Conservation (phyloP, 2,888 invertebrate genomes). For the Plusia festucae region DNA sequence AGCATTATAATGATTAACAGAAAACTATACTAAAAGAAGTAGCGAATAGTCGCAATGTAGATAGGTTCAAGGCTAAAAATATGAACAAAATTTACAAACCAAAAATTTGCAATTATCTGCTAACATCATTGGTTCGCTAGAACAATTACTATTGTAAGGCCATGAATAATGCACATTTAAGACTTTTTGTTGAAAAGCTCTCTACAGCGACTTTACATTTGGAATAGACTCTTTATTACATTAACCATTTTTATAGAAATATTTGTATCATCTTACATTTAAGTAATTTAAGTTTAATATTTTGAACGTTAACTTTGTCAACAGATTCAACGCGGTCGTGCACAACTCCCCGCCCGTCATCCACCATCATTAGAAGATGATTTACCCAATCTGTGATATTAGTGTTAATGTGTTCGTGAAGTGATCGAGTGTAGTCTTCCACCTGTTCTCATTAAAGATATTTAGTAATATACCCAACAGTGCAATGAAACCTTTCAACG, state of each 20-base stretch:
- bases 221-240: not conserved
- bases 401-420: constrained; percentile 73
- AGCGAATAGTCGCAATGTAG: not conserved
- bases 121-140: not conserved
- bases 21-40: not conserved
- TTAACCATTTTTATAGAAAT: no score
- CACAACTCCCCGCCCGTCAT: constrained; percentile 86
- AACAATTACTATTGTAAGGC: not conserved
- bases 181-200: no score
- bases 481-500: constrained; percentile 34
- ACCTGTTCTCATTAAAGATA: constrained; percentile 69
- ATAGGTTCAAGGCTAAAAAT: not conserved
- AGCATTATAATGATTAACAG: not conserved
- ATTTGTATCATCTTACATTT: no score
- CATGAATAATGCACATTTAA: no score
- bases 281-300: no score
- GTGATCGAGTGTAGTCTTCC: constrained; percentile 64
- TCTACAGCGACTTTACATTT: not conserved
- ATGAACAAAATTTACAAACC: not conserved
- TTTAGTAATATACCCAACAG: constrained; percentile 51
- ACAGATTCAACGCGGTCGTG: constrained; percentile 87
- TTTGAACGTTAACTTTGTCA: constrained; percentile 13
- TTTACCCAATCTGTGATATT: constrained; percentile 83
- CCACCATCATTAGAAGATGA: constrained; percentile 82
- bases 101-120: not conserved